phyloP scores from a whole-genome alignment of 2,797 vertebrate genomes.

The Vireo griseus region DNA sequence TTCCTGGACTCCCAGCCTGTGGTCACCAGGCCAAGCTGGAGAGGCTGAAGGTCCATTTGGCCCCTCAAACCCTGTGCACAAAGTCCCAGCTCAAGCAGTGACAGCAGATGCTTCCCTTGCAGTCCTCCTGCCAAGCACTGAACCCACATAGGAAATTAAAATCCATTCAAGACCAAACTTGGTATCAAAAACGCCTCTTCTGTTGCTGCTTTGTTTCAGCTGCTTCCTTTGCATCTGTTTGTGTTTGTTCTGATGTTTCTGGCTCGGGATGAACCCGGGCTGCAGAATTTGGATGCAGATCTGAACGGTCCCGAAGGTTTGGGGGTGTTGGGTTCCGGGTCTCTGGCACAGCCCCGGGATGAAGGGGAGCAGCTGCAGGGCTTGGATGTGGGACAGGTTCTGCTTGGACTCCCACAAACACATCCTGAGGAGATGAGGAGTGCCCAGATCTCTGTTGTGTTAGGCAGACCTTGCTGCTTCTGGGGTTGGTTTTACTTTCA shows the following conservation, averaged over 20 bases:
- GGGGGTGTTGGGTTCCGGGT: slow-evolving; percentile 28
- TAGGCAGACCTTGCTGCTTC: background rate
- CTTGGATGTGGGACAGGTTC: slow-evolving; percentile 34
- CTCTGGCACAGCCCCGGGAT: background rate
- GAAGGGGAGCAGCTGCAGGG: slow-evolving; percentile 41
- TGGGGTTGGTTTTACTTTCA: background rate
- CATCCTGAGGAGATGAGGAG: background rate
- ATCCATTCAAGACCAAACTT: background rate
- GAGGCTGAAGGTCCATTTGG: background rate
- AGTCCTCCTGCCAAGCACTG: slow-evolving; percentile 19
- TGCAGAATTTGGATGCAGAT: slow-evolving; percentile 15
- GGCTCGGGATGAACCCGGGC: background rate
- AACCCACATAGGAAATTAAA: slow-evolving; percentile 33
- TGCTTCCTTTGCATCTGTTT: slow-evolving; percentile 55
- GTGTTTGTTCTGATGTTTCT: slow-evolving; percentile 9
- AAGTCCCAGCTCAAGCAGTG: background rate
- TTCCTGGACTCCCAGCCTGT: background rate
- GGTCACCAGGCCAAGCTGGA: background rate
- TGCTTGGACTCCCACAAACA: background rate
- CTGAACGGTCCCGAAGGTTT: background rate
- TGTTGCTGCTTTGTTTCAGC: slow-evolving; percentile 40
- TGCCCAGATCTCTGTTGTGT: background rate
- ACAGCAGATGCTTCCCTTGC: slow-evolving; percentile 40
- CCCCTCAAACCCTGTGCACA: background rate
- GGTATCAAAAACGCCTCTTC: slow-evolving; percentile 9